Percentiles rank a stretch among this genome's conserved stretches.
Conservation (phyloP, 1,140 invertebrate species). For the Nixonia krombeini region DNA sequence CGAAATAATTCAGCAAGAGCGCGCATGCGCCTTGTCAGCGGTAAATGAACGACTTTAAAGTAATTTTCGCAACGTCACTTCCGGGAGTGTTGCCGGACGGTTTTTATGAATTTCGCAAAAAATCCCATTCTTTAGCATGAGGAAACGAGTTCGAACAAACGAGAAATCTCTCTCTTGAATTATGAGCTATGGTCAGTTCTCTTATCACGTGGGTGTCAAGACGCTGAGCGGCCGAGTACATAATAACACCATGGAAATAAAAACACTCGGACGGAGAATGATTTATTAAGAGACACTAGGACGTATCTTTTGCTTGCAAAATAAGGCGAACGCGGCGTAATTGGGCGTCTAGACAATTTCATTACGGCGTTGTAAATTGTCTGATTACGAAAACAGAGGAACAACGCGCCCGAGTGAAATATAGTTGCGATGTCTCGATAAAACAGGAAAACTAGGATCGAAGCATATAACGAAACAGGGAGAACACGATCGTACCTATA, state of each 20-base stretch:
- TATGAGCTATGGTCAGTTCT: conserved; percentile 21
- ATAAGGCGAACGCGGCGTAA: background rate
- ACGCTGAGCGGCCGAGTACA: conserved; percentile 35
- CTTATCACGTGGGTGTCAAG: conserved; percentile 45
- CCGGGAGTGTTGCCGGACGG: conserved; percentile 6
- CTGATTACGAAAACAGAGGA: background rate
- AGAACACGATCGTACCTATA: too few species aligned
- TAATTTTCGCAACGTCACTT: conserved; percentile 9
- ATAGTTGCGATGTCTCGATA: too few species aligned
- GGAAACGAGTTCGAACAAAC: conserved; percentile 31
- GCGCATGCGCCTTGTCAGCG: too few species aligned
- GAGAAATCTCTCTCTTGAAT: conserved; percentile 29
- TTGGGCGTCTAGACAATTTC: background rate
- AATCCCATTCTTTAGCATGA: conserved; percentile 17
- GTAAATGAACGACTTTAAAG: background rate
- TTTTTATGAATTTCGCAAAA: conserved; percentile 33
- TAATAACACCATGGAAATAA: conserved; percentile 37
- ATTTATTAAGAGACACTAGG: conserved; percentile 28
- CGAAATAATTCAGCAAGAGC: too few species aligned
- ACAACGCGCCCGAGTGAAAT: background rate
- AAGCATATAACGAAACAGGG: too few species aligned
- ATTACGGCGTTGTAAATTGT: too few species aligned
- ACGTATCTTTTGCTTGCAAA: background rate
- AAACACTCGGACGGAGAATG: background rate
- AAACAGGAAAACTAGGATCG: too few species aligned